Evolutionary conservation across 2,113 vertebrate genomes (phyloP).

Genomic region (Neoarius graeffei): DNA sequence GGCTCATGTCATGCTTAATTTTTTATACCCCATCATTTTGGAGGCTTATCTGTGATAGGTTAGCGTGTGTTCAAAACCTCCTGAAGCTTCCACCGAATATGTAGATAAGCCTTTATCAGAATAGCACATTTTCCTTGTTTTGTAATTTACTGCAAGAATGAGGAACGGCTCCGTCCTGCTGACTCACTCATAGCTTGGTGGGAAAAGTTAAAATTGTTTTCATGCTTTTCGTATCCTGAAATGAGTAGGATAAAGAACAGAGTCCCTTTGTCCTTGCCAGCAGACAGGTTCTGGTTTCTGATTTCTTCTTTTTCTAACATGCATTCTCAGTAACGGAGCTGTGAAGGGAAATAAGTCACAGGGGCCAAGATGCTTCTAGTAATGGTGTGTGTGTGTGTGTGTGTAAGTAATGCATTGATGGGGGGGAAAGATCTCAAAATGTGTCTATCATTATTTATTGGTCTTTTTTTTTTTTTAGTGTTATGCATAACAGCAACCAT

Average conservation of each 20-base stretch:
- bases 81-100: constrained; percentile 13
- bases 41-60: constrained; percentile 14
- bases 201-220: constrained; percentile 6
- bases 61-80: background rate
- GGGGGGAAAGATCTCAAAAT: background rate
- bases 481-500: background rate
- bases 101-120: constrained; percentile 11
- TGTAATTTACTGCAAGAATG: constrained; percentile 18
- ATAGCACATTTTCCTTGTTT: background rate
- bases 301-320: background rate
- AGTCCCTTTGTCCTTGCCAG: background rate
- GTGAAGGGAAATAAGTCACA: constrained; percentile 16
- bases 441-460: background rate
- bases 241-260: constrained; percentile 25
- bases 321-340: background rate
- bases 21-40: constrained; percentile 18
- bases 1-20: background rate
- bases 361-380: constrained; percentile 1
- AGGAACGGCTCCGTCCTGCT: background rate
- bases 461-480: background rate
- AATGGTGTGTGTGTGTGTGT: background rate
- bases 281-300: constrained; percentile 17
- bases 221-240: constrained; percentile 22
- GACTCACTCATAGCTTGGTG: background rate
- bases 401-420: background rate